Conservation (phyloP, 2,797 vertebrate species). For the Periophthalmus magnuspinnatus region DNA sequence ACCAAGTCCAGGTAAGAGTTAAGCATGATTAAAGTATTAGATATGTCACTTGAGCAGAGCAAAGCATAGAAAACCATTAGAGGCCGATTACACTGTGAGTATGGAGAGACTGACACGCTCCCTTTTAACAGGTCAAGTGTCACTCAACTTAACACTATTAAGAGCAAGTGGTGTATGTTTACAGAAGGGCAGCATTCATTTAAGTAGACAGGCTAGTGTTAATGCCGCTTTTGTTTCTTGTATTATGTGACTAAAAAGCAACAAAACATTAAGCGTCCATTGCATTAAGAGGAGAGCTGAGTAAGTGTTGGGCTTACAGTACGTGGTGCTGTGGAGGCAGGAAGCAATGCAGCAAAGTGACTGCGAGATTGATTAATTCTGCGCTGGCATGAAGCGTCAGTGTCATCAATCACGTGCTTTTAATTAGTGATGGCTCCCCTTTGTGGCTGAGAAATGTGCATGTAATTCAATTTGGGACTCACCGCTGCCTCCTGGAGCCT, state of each 20-base stretch:
- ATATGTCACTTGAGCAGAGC: constrained; percentile 34
- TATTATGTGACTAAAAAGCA: constrained; percentile 34
- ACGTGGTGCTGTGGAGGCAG: constrained; percentile 58
- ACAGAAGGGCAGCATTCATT: constrained; percentile 44
- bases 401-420: constrained; percentile 82
- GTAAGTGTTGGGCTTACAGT: constrained; percentile 70
- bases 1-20: background rate
- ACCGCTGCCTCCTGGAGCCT: constrained; percentile 60
- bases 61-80: constrained; percentile 69
- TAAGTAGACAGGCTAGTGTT: constrained; percentile 40
- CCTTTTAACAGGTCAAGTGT: constrained; percentile 72
- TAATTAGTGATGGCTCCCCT: constrained; percentile 81
- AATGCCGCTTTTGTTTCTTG: constrained; percentile 49
- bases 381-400: constrained; percentile 65
- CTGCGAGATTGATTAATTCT: constrained; percentile 72
- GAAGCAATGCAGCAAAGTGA: constrained; percentile 78
- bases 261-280: constrained; percentile 22
- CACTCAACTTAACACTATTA: constrained; percentile 55
- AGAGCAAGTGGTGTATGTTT: constrained; percentile 49
- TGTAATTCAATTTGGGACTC: constrained; percentile 83
- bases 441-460: constrained; percentile 82
- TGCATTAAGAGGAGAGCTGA: constrained; percentile 35
- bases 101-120: constrained; percentile 62
- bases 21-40: constrained; percentile 17
- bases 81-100: constrained; percentile 69